These are phyloP conservation scores for Acrocyrtus sp. DNA, from an alignment of 2,888 invertebrate species.

Conservation along the genomic window DNA sequence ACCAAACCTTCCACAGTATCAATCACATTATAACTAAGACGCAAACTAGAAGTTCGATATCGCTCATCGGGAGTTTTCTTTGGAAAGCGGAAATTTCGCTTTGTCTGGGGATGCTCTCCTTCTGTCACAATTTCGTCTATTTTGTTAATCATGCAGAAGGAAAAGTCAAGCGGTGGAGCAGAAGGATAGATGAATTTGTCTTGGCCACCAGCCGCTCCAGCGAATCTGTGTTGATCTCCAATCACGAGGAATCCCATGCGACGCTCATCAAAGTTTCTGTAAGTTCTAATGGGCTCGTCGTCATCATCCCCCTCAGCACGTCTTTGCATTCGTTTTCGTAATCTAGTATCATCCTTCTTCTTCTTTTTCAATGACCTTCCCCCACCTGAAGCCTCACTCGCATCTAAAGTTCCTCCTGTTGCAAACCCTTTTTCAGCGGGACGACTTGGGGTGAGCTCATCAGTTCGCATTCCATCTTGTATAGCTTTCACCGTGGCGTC, in stretches of 20 bases:
- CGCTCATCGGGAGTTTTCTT: conserved; percentile 60
- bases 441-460: conserved; percentile 32
- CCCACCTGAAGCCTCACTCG: background rate
- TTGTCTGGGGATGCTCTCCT: conserved; percentile 56
- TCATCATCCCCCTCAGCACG: conserved; percentile 35
- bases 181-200: conserved; percentile 52
- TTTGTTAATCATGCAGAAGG: conserved; percentile 60
- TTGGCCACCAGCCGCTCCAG: conserved; percentile 16
- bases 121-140: conserved; percentile 60
- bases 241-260: conserved; percentile 57
- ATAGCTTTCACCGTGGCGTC: conserved; percentile 56
- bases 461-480: conserved; percentile 56
- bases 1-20: conserved; percentile 58
- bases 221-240: conserved; percentile 59
- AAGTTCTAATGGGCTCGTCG: conserved; percentile 45
- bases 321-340: conserved; percentile 21
- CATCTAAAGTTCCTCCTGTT: conserved; percentile 1
- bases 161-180: conserved; percentile 61
- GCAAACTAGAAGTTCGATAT: conserved; percentile 58
- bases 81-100: conserved; percentile 54
- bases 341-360: conserved; percentile 38
- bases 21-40: conserved; percentile 62
- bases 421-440: background rate
- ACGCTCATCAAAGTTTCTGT: conserved; percentile 59
- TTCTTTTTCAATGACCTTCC: conserved; percentile 41